Evolutionary conservation across 1,140 invertebrate genomes (phyloP).

Genomic region (Tetranychus urticae): DNA sequence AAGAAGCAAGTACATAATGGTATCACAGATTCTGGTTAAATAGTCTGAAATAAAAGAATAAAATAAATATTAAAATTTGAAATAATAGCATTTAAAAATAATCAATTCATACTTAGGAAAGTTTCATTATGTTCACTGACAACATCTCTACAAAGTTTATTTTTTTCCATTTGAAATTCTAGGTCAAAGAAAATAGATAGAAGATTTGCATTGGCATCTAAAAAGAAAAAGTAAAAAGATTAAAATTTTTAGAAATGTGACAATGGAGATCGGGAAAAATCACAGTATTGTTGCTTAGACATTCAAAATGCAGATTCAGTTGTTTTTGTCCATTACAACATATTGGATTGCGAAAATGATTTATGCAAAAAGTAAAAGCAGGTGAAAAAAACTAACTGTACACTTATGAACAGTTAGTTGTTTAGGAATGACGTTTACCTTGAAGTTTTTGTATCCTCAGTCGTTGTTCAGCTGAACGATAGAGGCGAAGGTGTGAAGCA

Average conservation of each 20-base stretch:
- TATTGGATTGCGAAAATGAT: neutral
- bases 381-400: too few relatives aligned
- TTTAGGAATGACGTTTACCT: slow-evolving; percentile 13
- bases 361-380: too few relatives aligned
- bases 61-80: neutral
- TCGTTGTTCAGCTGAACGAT: slow-evolving; percentile 40
- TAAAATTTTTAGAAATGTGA: neutral
- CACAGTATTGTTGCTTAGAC: too few relatives aligned
- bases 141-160: slow-evolving; percentile 29
- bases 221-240: neutral
- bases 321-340: neutral
- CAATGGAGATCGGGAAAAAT: too few relatives aligned
- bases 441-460: slow-evolving; percentile 26
- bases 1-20: slow-evolving; percentile 54
- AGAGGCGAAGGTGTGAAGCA: slow-evolving; percentile 60
- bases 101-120: slow-evolving; percentile 22
- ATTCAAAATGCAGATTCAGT: too few relatives aligned
- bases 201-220: slow-evolving; percentile 22
- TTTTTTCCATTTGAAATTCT: slow-evolving; percentile 54
- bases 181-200: slow-evolving; percentile 64
- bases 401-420: too few relatives aligned
- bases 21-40: slow-evolving; percentile 54
- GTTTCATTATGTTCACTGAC: slow-evolving; percentile 14
- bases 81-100: neutral
- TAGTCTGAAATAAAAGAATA: slow-evolving; percentile 28